These are phyloP conservation scores for Esox masquinongy DNA, from an alignment of 2,797 vertebrate genomes.

Conservation along the genomic window DNA sequence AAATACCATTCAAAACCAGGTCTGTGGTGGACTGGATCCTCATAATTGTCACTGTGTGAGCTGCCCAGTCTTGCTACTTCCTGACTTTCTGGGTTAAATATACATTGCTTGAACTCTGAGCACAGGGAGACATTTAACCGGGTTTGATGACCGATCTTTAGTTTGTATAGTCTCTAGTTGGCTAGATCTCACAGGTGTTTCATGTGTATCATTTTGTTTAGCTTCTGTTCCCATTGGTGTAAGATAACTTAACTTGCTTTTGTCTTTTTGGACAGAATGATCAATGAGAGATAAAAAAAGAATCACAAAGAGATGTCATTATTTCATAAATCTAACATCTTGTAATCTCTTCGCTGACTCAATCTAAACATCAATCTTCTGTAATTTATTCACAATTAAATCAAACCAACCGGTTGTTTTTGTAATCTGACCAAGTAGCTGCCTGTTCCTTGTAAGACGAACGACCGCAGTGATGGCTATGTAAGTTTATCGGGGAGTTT, in stretches of 20 bases:
- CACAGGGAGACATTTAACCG: conserved; percentile 18
- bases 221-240: background rate
- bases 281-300: background rate
- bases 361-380: background rate
- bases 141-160: background rate
- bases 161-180: background rate
- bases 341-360: background rate
- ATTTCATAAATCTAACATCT: background rate
- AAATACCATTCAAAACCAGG: background rate
- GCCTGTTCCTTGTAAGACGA: conserved; percentile 27
- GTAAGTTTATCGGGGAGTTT: conserved; percentile 32
- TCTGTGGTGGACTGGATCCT: conserved; percentile 30
- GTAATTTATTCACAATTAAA: background rate
- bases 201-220: background rate
- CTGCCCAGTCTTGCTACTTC: conserved; percentile 15
- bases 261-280: background rate
- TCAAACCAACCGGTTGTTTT: background rate
- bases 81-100: conserved; percentile 32
- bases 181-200: background rate
- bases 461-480: conserved; percentile 4
- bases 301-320: background rate
- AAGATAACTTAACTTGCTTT: background rate
- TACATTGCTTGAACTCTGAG: conserved; percentile 15
- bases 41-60: conserved; percentile 46
- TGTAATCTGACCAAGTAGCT: background rate